Evolutionary conservation across 2,113 vertebrate species (phyloP).

Genomic region (Stigmatopora nigra): DNA sequence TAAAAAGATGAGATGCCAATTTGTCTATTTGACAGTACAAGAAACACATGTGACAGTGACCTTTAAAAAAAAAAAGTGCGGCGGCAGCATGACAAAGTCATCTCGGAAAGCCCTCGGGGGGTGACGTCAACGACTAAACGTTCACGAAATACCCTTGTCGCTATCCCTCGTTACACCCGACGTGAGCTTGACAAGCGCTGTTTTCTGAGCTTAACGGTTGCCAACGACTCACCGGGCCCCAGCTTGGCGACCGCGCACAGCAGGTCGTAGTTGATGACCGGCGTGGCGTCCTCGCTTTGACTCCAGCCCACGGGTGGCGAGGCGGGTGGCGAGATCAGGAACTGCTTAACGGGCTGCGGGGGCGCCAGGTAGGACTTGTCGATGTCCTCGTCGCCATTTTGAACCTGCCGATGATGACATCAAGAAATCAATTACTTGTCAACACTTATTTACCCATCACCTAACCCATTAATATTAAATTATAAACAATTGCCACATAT

Average conservation of each 20-base stretch:
- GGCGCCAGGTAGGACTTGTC: slow-evolving; percentile 90
- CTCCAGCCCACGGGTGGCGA: slow-evolving; percentile 95
- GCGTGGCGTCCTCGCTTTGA: slow-evolving; percentile 87
- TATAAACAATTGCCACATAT: no score
- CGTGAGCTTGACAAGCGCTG: background rate
- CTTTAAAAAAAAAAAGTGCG: no score
- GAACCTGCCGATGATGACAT: slow-evolving; percentile 65
- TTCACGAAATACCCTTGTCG: background rate
- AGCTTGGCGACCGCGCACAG: slow-evolving; percentile 94
- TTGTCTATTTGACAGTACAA: no score
- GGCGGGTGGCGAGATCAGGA: slow-evolving; percentile 92
- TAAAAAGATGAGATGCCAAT: no score
- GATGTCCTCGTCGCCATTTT: slow-evolving; percentile 76
- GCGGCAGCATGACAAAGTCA: no score
- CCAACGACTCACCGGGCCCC: slow-evolving; percentile 79
- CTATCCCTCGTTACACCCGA: slow-evolving; percentile 6
- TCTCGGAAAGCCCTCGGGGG: background rate
- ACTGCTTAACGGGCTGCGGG: slow-evolving; percentile 88
- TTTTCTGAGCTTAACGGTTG: background rate
- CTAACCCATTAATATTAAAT: no score
- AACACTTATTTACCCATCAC: no score
- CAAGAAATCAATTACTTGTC: background rate
- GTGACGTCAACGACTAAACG: slow-evolving; percentile 12
- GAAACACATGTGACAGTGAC: no score
- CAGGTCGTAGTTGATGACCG: slow-evolving; percentile 91